Percentiles rank a stretch among this genome's conserved stretches.
Conservation (phyloP, 2,113 vertebrate species). For the Protobothrops mucrosquamatus region DNA sequence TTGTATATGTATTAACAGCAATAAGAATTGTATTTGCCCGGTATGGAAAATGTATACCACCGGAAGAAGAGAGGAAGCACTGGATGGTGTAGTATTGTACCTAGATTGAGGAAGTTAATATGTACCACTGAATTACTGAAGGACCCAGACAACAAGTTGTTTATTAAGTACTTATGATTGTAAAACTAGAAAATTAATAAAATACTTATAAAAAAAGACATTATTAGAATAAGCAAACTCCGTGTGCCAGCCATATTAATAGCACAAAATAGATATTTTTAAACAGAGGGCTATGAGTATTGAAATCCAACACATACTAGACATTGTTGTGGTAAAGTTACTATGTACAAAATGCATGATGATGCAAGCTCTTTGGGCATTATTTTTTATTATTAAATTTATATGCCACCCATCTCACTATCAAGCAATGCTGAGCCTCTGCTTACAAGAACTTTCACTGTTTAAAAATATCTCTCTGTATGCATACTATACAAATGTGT, state of each 20-base stretch:
- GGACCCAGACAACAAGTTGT: too few relatives aligned
- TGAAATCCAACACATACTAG: not conserved
- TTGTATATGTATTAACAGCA: too few relatives aligned
- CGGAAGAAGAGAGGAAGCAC: too few relatives aligned
- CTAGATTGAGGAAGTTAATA: too few relatives aligned
- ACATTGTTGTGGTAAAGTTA: not conserved
- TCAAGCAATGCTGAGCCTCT: not conserved
- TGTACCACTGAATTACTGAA: too few relatives aligned
- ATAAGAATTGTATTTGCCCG: too few relatives aligned
- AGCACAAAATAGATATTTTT: not conserved
- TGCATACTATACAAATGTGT: not conserved
- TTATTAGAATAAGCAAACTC: not conserved
- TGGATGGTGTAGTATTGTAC: too few relatives aligned
- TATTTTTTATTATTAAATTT: not conserved
- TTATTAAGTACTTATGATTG: too few relatives aligned
- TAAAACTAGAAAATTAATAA: too few relatives aligned
- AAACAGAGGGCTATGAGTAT: not conserved
- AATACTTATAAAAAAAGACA: not conserved
- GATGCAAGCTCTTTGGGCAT: conserved; percentile 17
- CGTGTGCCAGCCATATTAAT: not conserved
- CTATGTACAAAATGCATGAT: not conserved
- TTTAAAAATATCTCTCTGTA: not conserved
- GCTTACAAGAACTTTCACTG: not conserved
- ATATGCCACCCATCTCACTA: not conserved
- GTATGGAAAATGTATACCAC: too few relatives aligned